Base-by-base conservation (phyloP, 2,888 invertebrate genomes). In the Timema podura region DNA sequence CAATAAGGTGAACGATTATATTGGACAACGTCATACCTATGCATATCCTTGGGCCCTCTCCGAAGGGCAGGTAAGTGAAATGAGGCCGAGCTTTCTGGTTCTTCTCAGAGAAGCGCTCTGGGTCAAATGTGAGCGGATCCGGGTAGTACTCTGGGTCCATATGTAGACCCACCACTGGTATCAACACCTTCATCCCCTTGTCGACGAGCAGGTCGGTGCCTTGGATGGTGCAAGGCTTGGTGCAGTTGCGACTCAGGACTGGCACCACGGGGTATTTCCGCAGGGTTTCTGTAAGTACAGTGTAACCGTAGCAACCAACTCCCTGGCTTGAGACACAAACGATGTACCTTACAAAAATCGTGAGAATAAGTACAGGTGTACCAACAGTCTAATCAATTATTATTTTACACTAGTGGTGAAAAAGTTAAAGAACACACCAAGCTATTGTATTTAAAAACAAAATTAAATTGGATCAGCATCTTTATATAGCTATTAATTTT, bases 61-160 rank as follows among this genome's bases (percentile, higher is more conserved):
- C 72, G 47, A 70, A 72, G 0, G 72, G 72, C 49, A 72, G 49
- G 51, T 69, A 72, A 3, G 59, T 70, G 65, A 74, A 75, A 7
- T 74, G 74, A 66, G 73, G 74, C 5, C 74, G 66, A n/a, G 69
- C 70, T 0, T 68, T 68, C 59, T 75, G 75, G 11, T 73, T 73
- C 57, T 76, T 76, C 0, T 74, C 69, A 5, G 64, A 73, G 72
- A 77, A 77, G 49, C 78, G 71, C 48, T 78, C 78, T 0, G 79
- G 79, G 65, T 78, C 75, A 70, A 79, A 79, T 68, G 74, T 75
- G 13, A 76, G 75, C 0, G 78, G 78, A 45, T 78, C 75, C 2
- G 77, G 75, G 67, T 74, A 79, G 71, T 74, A 74, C 30, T 76
- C 72, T 8, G 73, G 71, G 68, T 77, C 76, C 45, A 72, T 74